Evolutionary conservation across 2,113 vertebrate genomes (phyloP), one percentile per base, ranked within the genome.

Genomic region (Nymphicus hollandicus): DNA sequence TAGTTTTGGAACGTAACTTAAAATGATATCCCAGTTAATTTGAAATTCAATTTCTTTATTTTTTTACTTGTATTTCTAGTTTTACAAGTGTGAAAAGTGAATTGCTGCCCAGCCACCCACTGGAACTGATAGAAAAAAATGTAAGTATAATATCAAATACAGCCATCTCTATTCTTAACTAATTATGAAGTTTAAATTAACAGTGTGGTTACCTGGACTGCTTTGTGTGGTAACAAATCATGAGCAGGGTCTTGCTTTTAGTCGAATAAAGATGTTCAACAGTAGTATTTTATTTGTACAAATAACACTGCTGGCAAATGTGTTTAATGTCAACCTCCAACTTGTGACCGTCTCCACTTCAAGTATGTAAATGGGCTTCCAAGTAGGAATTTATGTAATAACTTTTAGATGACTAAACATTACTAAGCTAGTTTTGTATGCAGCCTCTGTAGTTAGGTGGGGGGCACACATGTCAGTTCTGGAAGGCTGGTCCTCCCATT

Each of bases 71-170:
- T 73, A 22, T 88, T 97, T 97, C 14, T 96, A 99, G 99, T 17
- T 99, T 99, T 86, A 97, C 98, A 58, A 99, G 98, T 91, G 98
- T 99, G 39, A 99, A 99, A 97, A 99, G 97, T 98, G 99, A 99
- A 84, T 98, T 99, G 74, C 85, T 99, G 74, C 99, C 99, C n/a
- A 98, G 98, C 86, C 99, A 99, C 95, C 98, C 98, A 16, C 97
- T 99, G 98, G 99, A 99, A 94, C 44, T 99, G 78, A 99, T 98
- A 46, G 99, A 99, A 96, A 99, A 98, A 97, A 99, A 99, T 95
- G 99, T 99, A 96, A 99, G 99, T 98, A 39, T 84, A 19, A 55
- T 44, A 41, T 53, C 35, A 70, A 74, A 43, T 64, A 28, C 81
- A 39, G 17, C 81, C 3, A 27, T 33, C 41, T 89, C 88, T 68